Conservation (phyloP, 2,888 invertebrate species). For the Eupithecia vulgata region DNA sequence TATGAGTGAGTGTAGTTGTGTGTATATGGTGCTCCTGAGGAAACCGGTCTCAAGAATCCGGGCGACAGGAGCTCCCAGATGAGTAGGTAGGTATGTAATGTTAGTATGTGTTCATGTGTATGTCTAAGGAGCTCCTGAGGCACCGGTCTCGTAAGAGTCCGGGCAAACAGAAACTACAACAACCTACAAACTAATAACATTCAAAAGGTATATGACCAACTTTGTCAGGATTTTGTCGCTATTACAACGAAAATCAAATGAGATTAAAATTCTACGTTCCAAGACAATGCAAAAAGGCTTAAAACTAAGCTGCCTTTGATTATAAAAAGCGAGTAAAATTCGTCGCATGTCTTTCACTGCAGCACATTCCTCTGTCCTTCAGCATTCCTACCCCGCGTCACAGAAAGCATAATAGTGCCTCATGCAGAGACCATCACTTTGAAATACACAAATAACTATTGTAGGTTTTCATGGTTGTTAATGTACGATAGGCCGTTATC, state of each 20-base stretch:
- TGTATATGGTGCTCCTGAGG: too few species aligned
- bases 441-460: background rate
- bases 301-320: background rate
- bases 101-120: too few species aligned
- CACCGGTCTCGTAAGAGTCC: too few species aligned
- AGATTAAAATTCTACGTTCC: background rate
- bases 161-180: too few species aligned
- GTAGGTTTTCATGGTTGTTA: background rate
- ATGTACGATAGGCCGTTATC: background rate
- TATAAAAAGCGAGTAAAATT: background rate
- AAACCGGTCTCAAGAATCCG: too few species aligned
- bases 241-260: background rate
- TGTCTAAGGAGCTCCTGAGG: too few species aligned
- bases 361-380: slow-evolving; percentile 53
- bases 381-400: slow-evolving; percentile 64
- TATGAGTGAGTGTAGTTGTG: too few species aligned
- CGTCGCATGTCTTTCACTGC: slow-evolving; percentile 40
- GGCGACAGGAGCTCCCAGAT: too few species aligned
- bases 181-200: too few species aligned
- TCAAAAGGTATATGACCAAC: background rate
- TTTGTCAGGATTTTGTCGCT: background rate
- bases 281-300: slow-evolving; percentile 7
- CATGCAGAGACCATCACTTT: slow-evolving; percentile 10
- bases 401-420: slow-evolving; percentile 15
- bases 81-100: too few species aligned